These are phyloP conservation scores for Coelinius sp. DNA, from an alignment of 2,888 invertebrate genomes.

Conservation along the genomic window DNA sequence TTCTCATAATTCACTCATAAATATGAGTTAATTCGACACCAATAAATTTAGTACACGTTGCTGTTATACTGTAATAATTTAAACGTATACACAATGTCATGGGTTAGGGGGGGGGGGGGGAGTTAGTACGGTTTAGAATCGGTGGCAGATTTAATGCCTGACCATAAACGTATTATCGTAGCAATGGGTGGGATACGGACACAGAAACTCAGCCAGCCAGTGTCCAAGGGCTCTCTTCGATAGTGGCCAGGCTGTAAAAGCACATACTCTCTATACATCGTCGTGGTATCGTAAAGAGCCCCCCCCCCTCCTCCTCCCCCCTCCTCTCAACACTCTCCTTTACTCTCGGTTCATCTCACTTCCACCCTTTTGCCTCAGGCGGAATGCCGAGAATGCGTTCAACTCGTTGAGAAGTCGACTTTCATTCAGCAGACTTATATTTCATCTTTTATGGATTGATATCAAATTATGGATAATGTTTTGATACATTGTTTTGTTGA, in stretches of 20 bases:
- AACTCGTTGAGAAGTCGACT: conserved; percentile 20
- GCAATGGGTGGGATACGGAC: not conserved
- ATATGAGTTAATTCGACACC: too few species aligned
- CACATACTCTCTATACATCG: conserved; percentile 9
- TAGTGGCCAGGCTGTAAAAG: conserved; percentile 15
- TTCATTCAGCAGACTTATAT: conserved; percentile 9
- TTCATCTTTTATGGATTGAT: conserved; percentile 1
- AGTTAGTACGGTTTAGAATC: conserved; percentile 14
- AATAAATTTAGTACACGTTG: not conserved
- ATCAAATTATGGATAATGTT: conserved; percentile 12
- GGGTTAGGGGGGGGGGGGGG: not conserved
- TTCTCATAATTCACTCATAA: too few species aligned
- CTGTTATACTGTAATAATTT: conserved; percentile 13
- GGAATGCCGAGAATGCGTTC: conserved; percentile 1
- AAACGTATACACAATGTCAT: conserved; percentile 2
- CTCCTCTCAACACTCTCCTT: not conserved
- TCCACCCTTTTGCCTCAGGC: not conserved
- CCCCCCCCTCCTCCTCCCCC: not conserved
- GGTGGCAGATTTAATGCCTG: conserved; percentile 32
- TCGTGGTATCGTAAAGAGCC: conserved; percentile 22
- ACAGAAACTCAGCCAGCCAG: not conserved
- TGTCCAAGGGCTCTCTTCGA: conserved; percentile 17
- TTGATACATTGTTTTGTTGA: not conserved
- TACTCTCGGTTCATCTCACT: not conserved
- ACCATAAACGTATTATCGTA: conserved; percentile 32